Conservation (phyloP, 2,797 vertebrate species). For the Alcedo atthis region DNA sequence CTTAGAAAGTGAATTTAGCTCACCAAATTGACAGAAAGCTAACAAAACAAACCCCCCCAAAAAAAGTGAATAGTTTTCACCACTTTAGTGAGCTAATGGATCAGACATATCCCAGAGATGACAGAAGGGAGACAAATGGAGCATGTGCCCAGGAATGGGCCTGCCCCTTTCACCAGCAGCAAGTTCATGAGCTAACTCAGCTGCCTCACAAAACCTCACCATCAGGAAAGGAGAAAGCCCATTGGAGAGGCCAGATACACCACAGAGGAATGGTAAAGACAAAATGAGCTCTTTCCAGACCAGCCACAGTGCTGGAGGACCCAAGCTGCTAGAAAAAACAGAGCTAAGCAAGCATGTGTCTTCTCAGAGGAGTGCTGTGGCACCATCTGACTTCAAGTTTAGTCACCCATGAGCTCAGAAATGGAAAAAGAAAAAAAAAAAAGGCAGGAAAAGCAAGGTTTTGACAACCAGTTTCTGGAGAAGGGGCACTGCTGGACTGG, state of each 20-base stretch:
- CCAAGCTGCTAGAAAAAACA: neutral
- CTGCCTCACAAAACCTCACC: neutral
- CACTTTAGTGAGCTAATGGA: slow-evolving; percentile 51
- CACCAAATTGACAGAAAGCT: slow-evolving; percentile 42
- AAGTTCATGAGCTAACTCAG: neutral
- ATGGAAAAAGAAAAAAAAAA: neutral
- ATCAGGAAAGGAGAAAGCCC: neutral
- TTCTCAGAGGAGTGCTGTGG: neutral
- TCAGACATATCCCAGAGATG: slow-evolving; percentile 45
- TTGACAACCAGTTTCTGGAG: neutral
- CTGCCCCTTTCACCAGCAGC: slow-evolving; percentile 46
- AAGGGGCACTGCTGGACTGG: neutral
- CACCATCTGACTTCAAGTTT: neutral
- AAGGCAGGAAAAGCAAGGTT: neutral
- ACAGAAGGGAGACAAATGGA: slow-evolving; percentile 57
- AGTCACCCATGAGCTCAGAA: neutral
- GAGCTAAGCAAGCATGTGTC: neutral
- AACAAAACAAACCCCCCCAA: slow-evolving; percentile 50
- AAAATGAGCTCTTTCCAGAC: neutral
- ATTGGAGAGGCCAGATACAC: neutral
- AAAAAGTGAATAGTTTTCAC: slow-evolving; percentile 67
- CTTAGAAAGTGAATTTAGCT: slow-evolving; percentile 45
- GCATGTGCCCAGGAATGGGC: neutral
- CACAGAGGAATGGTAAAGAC: neutral
- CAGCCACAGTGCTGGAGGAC: neutral